Conservation (phyloP, 1,140 invertebrate genomes). For the Neodiprion fabricii region DNA sequence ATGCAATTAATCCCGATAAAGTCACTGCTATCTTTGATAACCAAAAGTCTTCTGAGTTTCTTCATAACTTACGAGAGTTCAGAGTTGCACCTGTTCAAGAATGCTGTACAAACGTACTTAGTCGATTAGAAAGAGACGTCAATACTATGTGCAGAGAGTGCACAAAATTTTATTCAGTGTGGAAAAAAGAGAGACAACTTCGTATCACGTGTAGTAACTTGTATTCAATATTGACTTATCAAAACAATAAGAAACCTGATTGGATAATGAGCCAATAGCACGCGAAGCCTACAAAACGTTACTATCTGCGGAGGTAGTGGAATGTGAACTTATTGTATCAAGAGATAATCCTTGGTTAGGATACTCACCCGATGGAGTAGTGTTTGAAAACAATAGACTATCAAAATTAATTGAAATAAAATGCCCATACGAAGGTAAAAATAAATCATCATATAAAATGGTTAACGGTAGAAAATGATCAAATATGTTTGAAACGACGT, state of each 20-base stretch:
- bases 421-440: constrained; percentile 32
- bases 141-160: not conserved
- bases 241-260: constrained; percentile 21
- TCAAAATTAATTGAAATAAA: constrained; percentile 30
- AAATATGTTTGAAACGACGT: constrained; percentile 25
- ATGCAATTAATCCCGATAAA: not conserved
- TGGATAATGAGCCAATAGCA: constrained; percentile 20
- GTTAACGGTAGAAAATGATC: not conserved
- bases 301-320: not conserved
- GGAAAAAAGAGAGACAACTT: constrained; percentile 25
- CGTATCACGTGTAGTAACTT: constrained; percentile 9
- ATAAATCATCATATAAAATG: constrained; percentile 15
- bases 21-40: not conserved
- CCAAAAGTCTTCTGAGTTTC: not conserved
- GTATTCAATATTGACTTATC: constrained; percentile 22
- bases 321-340: constrained; percentile 31
- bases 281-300: constrained; percentile 11
- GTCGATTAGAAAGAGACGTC: not conserved
- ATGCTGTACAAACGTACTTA: not conserved
- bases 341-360: constrained; percentile 26
- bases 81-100: not conserved
- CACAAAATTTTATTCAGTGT: constrained; percentile 7
- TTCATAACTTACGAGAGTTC: not conserved
- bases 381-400: constrained; percentile 21
- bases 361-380: constrained; percentile 31